These are phyloP conservation scores for Bombus huntii DNA, from an alignment of 1,140 invertebrate species.

Conservation along the genomic window DNA sequence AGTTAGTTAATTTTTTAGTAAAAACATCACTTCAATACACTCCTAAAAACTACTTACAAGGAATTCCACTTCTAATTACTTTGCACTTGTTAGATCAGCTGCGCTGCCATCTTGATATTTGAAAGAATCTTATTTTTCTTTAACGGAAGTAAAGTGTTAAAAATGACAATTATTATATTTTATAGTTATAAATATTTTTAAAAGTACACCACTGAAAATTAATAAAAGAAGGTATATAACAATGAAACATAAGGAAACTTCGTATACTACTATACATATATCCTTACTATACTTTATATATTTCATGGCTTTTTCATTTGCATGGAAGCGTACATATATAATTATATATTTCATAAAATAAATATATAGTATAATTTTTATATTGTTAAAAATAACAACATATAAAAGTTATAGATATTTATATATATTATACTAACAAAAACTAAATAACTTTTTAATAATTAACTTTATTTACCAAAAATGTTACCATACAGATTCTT, in stretches of 20 bases:
- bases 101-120: constrained; percentile 21
- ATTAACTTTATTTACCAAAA: constrained; percentile 50
- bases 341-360: neutral
- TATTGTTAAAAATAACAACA: neutral
- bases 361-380: neutral
- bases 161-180: neutral
- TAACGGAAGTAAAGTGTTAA: neutral
- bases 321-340: too few species aligned
- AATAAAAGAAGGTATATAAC: neutral
- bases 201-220: neutral
- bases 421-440: neutral
- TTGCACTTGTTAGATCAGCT: constrained; percentile 32
- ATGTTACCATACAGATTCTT: constrained; percentile 24
- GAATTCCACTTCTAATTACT: constrained; percentile 12
- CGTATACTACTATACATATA: too few species aligned
- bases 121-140: neutral
- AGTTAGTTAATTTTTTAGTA: neutral
- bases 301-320: neutral
- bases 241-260: neutral
- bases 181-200: neutral
- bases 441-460: neutral
- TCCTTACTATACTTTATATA: neutral
- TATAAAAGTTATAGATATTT: neutral
- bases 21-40: neutral
- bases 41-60: constrained; percentile 7